phyloP scores from a whole-genome alignment of 2,888 invertebrate species.

The Polia nebulosa region DNA sequence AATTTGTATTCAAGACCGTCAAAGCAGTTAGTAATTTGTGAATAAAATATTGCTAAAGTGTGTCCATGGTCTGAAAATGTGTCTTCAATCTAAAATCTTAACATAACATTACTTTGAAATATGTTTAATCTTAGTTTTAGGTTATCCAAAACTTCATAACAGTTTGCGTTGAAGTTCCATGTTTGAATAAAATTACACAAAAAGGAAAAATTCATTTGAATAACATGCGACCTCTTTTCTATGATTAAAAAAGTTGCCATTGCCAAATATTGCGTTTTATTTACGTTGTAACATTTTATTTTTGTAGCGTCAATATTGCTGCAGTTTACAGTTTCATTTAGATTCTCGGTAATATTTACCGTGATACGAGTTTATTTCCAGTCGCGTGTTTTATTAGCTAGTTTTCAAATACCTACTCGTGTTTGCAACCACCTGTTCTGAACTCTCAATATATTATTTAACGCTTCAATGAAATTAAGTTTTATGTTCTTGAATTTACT shows the following conservation, averaged over 20 bases:
- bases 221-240: constrained; percentile 12
- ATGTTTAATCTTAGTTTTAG: background rate
- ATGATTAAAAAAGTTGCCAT: constrained; percentile 26
- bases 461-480: constrained; percentile 27
- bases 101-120: constrained; percentile 14
- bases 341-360: constrained; percentile 12
- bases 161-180: constrained; percentile 21
- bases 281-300: constrained; percentile 13
- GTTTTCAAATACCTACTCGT: constrained; percentile 13
- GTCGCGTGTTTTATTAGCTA: constrained; percentile 23
- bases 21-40: constrained; percentile 41
- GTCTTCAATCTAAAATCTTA: constrained; percentile 23
- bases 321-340: constrained; percentile 16
- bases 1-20: constrained; percentile 46
- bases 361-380: constrained; percentile 8
- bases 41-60: constrained; percentile 35
- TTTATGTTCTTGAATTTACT: constrained; percentile 30
- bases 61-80: constrained; percentile 22
- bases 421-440: constrained; percentile 48
- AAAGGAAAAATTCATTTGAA: background rate
- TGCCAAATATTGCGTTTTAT: constrained; percentile 18
- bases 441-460: constrained; percentile 29
- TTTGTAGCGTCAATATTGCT: constrained; percentile 6
- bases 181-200: constrained; percentile 20
- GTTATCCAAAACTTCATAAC: constrained; percentile 15